Percentiles rank a stretch among this genome's conserved stretches.
phyloP scores from a whole-genome alignment of 2,888 invertebrate species.

The Drosophila meridionalis region DNA sequence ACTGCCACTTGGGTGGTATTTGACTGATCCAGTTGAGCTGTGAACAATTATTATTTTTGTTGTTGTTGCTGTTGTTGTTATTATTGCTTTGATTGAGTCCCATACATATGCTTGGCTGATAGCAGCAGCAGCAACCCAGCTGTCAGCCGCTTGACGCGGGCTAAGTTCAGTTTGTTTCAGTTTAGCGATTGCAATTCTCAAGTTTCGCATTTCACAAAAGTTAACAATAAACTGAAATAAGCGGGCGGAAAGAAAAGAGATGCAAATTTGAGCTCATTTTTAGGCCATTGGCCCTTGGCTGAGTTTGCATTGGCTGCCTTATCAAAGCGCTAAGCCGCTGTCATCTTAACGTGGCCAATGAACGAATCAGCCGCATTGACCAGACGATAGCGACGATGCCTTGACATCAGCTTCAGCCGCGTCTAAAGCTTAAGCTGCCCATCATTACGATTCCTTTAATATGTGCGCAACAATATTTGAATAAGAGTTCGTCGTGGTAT shows the following conservation, averaged over 20 bases:
- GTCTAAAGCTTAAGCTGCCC: not conserved
- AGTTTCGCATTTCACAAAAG: slow-evolving; percentile 30
- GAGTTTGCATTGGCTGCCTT: slow-evolving; percentile 2
- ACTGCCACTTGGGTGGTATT: slow-evolving; percentile 59
- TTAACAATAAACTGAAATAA: slow-evolving; percentile 19
- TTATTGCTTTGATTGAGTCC: slow-evolving; percentile 20
- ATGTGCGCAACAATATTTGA: not conserved
- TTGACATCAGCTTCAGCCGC: not conserved
- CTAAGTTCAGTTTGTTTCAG: not conserved
- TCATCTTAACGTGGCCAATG: slow-evolving; percentile 24
- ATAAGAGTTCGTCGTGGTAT: not conserved
- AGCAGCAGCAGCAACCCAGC: slow-evolving; percentile 26
- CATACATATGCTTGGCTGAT: slow-evolving; percentile 11
- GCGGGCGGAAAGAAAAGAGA: not conserved
- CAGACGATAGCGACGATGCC: not conserved
- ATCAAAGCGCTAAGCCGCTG: slow-evolving; percentile 20
- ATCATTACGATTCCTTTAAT: not conserved
- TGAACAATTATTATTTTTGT: not conserved
- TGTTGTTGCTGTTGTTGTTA: not conserved
- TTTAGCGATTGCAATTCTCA: slow-evolving; percentile 18
- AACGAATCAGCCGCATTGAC: slow-evolving; percentile 6
- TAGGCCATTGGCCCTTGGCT: slow-evolving; percentile 2
- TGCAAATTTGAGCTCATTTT: slow-evolving; percentile 18
- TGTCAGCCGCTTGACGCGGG: slow-evolving; percentile 18
- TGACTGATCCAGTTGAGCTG: slow-evolving; percentile 37